Evolutionary conservation across 2,113 vertebrate species (phyloP).

Genomic region (Mesocricetus auratus): DNA sequence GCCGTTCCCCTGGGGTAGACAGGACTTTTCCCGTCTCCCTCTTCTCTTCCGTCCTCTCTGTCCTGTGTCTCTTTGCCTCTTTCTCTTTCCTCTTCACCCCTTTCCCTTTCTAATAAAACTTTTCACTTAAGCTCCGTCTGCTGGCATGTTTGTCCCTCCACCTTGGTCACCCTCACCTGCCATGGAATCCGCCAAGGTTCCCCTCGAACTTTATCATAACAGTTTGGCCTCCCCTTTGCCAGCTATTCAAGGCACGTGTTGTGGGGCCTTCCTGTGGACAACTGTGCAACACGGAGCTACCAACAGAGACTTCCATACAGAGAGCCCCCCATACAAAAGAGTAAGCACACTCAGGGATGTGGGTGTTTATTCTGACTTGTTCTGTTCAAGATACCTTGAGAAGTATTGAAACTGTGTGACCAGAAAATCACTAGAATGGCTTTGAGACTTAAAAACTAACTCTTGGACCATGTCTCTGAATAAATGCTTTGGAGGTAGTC

Average conservation of each 20-base stretch:
- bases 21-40: too few relatives aligned
- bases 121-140: too few relatives aligned
- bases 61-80: too few relatives aligned
- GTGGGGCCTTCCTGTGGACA: background rate
- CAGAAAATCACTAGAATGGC: constrained; percentile 7
- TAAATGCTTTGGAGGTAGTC: background rate
- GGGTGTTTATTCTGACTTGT: background rate
- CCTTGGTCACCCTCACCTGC: too few relatives aligned
- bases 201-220: too few relatives aligned
- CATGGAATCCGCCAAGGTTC: too few relatives aligned
- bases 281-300: background rate
- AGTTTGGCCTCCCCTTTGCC: background rate
- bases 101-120: too few relatives aligned
- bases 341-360: background rate
- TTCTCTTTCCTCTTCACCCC: too few relatives aligned
- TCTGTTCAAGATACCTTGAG: background rate
- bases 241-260: too few relatives aligned
- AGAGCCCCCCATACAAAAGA: background rate
- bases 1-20: too few relatives aligned
- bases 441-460: constrained; percentile 20
- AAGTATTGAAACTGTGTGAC: background rate
- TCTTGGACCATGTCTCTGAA: constrained; percentile 3
- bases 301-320: background rate
- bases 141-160: too few relatives aligned
- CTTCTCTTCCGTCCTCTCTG: too few relatives aligned